phyloP scores from a whole-genome alignment of 2,888 invertebrate species.

The Apodemia zela region DNA sequence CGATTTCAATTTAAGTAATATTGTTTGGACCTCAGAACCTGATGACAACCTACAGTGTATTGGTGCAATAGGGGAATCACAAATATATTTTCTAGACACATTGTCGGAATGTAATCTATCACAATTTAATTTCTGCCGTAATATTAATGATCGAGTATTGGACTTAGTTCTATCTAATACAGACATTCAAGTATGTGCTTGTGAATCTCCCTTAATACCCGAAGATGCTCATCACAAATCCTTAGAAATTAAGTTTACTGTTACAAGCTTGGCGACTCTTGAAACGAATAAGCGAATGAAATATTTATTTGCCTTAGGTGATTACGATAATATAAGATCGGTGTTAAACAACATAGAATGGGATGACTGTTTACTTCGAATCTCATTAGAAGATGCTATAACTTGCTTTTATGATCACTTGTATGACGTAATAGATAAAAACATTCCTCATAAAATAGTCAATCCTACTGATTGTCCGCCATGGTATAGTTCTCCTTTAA shows the following conservation, averaged over 20 bases:
- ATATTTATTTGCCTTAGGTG: constrained; percentile 19
- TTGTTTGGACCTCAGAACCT: constrained; percentile 3
- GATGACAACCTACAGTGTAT: neutral
- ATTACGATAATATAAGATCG: constrained; percentile 14
- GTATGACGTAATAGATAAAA: neutral
- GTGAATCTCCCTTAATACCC: constrained; percentile 12
- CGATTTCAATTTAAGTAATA: neutral
- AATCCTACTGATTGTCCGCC: neutral
- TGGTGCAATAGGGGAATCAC: neutral
- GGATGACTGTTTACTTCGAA: neutral
- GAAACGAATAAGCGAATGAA: constrained; percentile 6
- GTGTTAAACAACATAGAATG: neutral
- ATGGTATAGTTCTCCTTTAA: constrained; percentile 14
- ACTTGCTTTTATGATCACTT: neutral
- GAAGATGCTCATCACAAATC: constrained; percentile 22
- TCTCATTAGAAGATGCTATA: constrained; percentile 15
- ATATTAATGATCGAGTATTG: neutral
- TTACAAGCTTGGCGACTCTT: neutral
- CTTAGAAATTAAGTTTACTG: neutral
- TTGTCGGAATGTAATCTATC: constrained; percentile 18
- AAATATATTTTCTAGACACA: too few relatives aligned
- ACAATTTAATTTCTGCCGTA: constrained; percentile 15
- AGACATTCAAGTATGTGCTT: neutral
- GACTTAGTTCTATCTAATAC: constrained; percentile 17
- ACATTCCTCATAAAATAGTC: neutral